Conservation (phyloP, 1,140 invertebrate genomes). For the Trialeurodes vaporariorum region DNA sequence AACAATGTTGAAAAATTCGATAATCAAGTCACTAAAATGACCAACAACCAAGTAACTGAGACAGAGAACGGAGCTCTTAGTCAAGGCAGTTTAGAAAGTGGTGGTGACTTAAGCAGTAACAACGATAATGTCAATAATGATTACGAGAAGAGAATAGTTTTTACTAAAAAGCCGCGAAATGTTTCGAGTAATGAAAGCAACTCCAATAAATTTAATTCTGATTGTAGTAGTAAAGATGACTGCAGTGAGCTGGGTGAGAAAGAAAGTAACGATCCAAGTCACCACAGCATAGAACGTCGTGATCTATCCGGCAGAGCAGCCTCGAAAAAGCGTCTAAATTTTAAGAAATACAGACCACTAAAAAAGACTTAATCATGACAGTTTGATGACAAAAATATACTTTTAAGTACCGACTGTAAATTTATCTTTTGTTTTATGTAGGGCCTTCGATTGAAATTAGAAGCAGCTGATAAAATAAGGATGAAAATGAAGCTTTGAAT, state of each 20-base stretch:
- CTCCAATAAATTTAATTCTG: neutral
- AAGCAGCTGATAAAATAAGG: neutral
- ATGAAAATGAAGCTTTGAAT: neutral
- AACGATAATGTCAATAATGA: neutral
- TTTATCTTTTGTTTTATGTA: neutral
- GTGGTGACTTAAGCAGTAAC: neutral
- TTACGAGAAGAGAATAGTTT: neutral
- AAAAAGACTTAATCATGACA: neutral
- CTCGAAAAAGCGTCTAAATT: neutral
- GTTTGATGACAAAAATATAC: neutral
- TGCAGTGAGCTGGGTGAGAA: neutral
- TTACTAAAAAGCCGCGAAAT: neutral
- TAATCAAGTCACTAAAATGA: no score
- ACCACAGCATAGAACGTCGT: neutral
- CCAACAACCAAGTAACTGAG: neutral
- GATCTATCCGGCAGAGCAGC: neutral
- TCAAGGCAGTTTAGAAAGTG: neutral
- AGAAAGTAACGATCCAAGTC: neutral
- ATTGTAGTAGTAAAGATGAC: neutral
- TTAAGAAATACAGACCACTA: neutral
- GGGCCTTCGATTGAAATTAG: neutral
- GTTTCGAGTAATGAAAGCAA: neutral
- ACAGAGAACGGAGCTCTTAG: neutral
- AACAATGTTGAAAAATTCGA: no score
- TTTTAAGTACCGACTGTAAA: neutral